Evolutionary conservation across 2,888 invertebrate species (phyloP), one percentile per base, ranked within the genome.

Genomic region (Eledone cirrhosa): DNA sequence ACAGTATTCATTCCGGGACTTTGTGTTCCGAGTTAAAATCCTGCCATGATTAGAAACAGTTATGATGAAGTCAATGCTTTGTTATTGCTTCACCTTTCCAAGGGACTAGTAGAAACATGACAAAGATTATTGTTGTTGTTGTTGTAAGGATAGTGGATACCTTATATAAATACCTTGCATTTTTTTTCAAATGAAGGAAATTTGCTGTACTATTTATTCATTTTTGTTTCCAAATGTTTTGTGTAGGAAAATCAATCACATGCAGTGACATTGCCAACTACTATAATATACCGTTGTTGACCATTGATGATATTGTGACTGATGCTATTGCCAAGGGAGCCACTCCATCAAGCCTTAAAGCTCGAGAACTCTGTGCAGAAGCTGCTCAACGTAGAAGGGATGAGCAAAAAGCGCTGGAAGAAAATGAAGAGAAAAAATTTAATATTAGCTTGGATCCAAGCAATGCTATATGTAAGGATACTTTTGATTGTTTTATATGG

Each of bases 311-410:
- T 13, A 83, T 91, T 48, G 87, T 91, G n/a, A 84, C 87, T 72
- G 91, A 91, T 80, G 90, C 91, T 77, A 89, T 91, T 75, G 85
- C 89, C 63, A 89, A 86, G 80, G 90, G 90, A 41, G 88, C 86
- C 85, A 88, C 89, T 0, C 83, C 86, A 1, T 86, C 89, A 7
- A 90, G 90, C 3, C 83, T 86, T 79, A 83, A 84, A 33, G 91
- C 91, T 2, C 80, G 90, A 0, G 89, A 90, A 80, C 82, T 90
- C 78, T 91, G 91, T 82, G 83, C 87, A 8, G 90, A 90, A 80
- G 89, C 90, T n/a, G 89, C 90, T 0, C 83, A 84, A 24, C 85
- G 86, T 67, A 81, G 82, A 27, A 84, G 86, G 2, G 89, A 89
- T 78, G 88, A 88, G 81, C 77, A 86, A 76, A 84, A 82, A 47